Evolutionary conservation across 1,140 invertebrate genomes (phyloP).

Genomic region (Drepana arcuata): DNA sequence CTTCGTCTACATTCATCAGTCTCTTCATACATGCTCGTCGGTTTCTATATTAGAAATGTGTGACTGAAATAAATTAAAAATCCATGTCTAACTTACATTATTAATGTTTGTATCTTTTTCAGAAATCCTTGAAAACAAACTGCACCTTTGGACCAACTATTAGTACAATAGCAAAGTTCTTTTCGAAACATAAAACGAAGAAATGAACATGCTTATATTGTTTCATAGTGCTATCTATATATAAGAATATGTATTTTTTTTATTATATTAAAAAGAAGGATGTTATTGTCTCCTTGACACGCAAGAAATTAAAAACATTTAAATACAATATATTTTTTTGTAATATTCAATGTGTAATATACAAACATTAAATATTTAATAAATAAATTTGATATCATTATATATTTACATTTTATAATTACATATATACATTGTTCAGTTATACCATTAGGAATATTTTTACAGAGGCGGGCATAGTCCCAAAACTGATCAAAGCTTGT

Average conservation of each 20-base stretch:
- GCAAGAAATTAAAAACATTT: background rate
- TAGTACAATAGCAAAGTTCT: constrained; percentile 73
- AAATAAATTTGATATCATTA: constrained; percentile 7
- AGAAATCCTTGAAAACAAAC: constrained; percentile 62
- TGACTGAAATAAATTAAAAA: no score
- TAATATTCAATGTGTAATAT: background rate
- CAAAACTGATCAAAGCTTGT: no score
- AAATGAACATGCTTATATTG: constrained; percentile 4
- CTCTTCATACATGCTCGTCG: no score
- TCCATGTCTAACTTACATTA: no score
- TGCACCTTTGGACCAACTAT: constrained; percentile 70
- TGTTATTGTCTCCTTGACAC: constrained; percentile 5
- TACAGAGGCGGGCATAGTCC: no score
- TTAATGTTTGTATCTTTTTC: no score
- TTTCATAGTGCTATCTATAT: no score
- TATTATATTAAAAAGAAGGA: background rate
- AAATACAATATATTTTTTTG: background rate
- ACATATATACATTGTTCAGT: no score
- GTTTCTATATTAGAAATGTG: no score
- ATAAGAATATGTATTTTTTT: no score
- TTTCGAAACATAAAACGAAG: constrained; percentile 63
- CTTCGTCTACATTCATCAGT: no score
- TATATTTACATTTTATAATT: constrained; percentile 6
- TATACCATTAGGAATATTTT: no score
- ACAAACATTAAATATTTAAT: background rate